These are phyloP conservation scores for Montifringilla adamsi DNA, from an alignment of 2,113 vertebrate species.

Conservation along the genomic window DNA sequence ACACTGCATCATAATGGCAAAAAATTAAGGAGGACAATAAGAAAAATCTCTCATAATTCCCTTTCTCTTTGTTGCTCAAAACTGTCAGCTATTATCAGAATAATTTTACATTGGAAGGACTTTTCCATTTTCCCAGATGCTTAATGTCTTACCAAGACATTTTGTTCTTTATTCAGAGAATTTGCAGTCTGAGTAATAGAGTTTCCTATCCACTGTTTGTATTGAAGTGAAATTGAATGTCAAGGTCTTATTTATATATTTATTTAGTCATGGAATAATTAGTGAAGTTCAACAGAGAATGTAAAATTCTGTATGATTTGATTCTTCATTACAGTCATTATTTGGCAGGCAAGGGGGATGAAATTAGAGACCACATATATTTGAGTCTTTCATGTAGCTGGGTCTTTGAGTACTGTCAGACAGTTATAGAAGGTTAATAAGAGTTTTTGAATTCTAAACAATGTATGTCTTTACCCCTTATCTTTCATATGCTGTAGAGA, in stretches of 20 bases:
- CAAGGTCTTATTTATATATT: slow-evolving; percentile 43
- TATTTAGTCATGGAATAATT: slow-evolving; percentile 28
- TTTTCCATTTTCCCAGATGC: not conserved
- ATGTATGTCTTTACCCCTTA: not conserved
- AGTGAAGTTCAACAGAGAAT: slow-evolving; percentile 1
- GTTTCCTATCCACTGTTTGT: not conserved
- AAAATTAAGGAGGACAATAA: not conserved
- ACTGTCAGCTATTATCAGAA: not conserved
- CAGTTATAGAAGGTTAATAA: slow-evolving; percentile 41
- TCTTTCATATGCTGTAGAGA: slow-evolving; percentile 1
- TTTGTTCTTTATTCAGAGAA: not conserved
- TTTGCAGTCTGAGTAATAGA: not conserved
- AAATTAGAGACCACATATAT: not conserved
- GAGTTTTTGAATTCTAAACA: slow-evolving; percentile 17
- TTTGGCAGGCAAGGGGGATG: not conserved
- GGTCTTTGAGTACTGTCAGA: not conserved
- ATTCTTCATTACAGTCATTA: not conserved
- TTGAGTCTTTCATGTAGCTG: not conserved
- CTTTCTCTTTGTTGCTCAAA: not conserved
- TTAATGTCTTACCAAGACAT: not conserved
- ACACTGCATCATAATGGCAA: not conserved
- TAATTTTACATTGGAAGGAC: not conserved
- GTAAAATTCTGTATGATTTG: not conserved
- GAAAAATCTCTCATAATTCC: not conserved
- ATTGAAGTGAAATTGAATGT: slow-evolving; percentile 13